Evolutionary conservation across 2,113 vertebrate species (phyloP), one percentile per base, ranked within the genome.

Genomic region (Mesembrinibis cayennensis): DNA sequence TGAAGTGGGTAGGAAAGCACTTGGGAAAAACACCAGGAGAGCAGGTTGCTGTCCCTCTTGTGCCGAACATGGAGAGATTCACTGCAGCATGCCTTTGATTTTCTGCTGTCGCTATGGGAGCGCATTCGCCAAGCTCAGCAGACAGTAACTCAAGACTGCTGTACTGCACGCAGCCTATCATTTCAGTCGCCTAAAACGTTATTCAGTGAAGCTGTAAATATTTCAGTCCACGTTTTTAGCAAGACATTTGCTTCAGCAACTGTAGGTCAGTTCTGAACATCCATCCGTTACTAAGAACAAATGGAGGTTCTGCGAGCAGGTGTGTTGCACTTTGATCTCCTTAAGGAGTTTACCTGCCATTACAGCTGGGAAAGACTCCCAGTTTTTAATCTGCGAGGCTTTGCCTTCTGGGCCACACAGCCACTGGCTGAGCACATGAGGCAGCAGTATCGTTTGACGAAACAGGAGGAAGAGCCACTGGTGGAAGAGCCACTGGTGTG

Each of bases 1-100:
- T 7, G 44, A n/a, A 78, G 74, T 0, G 6, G 42, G 32, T 40
- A 70, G 42, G 76, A 85, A 70, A 84, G 18, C 50, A 69, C 36
- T 21, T n/a, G 11, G 29, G 40, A 22, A 52, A 56, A 63, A 30
- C 8, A 26, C 27, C 17, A 42, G 27, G 20, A 50, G 26, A 87
- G 40, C 63, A 34, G 23, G 30, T 25, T 2, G 0, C 34, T 45
- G 11, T 34, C 20, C 50, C 6, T 83, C 27, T 45, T 29, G 29
- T n/a, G 45, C 62, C n/a, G 62, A 74, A 65, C 13, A 26, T 0
- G 0, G 22, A 11, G 32, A 53, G 23, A 5, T 14, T 27, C 50
- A 42, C 50, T 49, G 50, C 11, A 8, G 12, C 2, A 6, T 0
- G 0, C n/a, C 50, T n/a, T 14, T 0, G 2, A 1, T 74, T 26